Evolutionary conservation across 2,888 invertebrate genomes (phyloP), one percentile per base, ranked within the genome.

Genomic region (Eupithecia tripunctaria): DNA sequence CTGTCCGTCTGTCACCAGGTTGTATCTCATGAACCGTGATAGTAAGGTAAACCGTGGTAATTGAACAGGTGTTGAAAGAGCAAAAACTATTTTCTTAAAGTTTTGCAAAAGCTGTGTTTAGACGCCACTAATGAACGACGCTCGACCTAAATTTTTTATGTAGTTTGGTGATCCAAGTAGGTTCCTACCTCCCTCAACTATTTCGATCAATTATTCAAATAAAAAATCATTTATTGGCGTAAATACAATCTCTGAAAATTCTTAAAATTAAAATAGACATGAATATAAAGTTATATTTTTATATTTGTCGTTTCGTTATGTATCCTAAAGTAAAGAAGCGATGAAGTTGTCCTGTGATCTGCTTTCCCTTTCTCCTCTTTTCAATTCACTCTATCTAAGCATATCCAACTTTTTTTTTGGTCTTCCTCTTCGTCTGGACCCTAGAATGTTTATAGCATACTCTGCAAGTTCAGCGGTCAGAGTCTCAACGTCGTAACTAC

Each of bases 81-180:
- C 80, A 83, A 84, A 87, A 88, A 86, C 83, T 84, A 82, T 83
- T 77, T 84, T 51, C n/a, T n/a, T 10, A 51, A 83, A 76, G 76
- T 80, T 76, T 75, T 79, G 73, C 81, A 82, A 86, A 86, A 84
- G 82, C 84, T 41, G 15, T 41, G 14, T 14, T 0, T 15, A 41
- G 15, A 10, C 15, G 15, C 43, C 6, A 77, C 82, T 86, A 85
- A 84, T 77, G 73, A 78, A 76, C 80, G 75, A 82, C 79, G 82
- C 77, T 60, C 75, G 76, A 81, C 79, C 81, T 82, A 85, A 86
- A 86, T 81, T 79, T 80, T 79, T 29, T n/a, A 15, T 59, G 0
- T 59, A 59, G 27, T 27, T 10, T 47, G 47, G n/a, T 47, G 7
- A 43, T 18, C 43, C 43, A 43, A 6, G 15, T 38, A 32, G 32